These are phyloP conservation scores for Xiphophorus maculatus DNA, from an alignment of 2,113 vertebrate genomes.

Conservation along the genomic window DNA sequence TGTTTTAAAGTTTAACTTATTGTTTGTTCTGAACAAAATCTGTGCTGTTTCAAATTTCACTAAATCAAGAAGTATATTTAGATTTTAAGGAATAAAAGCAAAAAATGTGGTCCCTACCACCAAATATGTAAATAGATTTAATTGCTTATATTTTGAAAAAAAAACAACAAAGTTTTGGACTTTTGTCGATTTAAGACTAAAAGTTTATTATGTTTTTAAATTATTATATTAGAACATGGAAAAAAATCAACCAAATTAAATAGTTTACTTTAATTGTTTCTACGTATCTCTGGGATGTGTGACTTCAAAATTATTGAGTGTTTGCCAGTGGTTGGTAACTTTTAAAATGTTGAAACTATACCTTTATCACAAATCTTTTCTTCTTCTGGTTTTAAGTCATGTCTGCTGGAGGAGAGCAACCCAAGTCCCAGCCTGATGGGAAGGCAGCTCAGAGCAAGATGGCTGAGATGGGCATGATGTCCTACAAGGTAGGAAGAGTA, in stretches of 20 bases:
- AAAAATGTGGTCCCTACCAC: not conserved
- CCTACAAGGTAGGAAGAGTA: slow-evolving; percentile 67
- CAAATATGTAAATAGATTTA: not conserved
- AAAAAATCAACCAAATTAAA: not conserved
- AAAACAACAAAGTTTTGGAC: too few species aligned
- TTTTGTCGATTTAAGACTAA: too few species aligned
- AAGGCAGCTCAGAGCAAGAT: slow-evolving; percentile 72
- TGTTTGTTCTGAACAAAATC: too few species aligned
- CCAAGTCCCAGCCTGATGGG: slow-evolving; percentile 77
- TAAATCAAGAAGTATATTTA: not conserved
- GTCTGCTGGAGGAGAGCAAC: slow-evolving; percentile 79
- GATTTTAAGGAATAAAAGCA: too few species aligned
- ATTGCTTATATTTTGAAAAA: too few species aligned
- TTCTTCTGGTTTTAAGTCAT: slow-evolving; percentile 59
- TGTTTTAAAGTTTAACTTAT: too few species aligned
- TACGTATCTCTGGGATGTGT: not conserved
- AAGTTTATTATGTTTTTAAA: too few species aligned
- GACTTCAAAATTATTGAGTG: not conserved
- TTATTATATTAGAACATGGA: not conserved
- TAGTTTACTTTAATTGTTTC: not conserved
- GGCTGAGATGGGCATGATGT: slow-evolving; percentile 67
- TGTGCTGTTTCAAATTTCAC: too few species aligned
- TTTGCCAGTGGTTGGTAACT: not conserved
- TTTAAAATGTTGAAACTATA: not conserved
- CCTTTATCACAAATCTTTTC: not conserved